These are phyloP conservation scores for Leptogaster cylindrica DNA, from an alignment of 2,888 invertebrate species.

Conservation along the genomic window DNA sequence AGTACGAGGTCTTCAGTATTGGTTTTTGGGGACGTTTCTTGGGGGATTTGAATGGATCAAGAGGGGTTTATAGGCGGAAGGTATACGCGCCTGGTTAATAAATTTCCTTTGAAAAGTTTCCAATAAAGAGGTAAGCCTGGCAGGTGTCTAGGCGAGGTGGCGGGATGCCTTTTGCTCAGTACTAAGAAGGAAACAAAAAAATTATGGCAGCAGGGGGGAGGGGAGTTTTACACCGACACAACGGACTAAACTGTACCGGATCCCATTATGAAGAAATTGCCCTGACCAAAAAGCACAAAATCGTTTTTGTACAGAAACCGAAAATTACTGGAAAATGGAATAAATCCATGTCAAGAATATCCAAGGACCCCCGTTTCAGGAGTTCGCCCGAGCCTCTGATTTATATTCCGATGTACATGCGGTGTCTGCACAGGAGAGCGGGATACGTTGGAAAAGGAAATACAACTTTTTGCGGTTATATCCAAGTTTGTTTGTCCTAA, in stretches of 20 bases:
- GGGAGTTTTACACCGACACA: no score
- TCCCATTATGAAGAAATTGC: conserved; percentile 31
- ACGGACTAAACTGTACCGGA: neutral
- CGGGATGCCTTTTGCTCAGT: conserved; percentile 10
- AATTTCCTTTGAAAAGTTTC: conserved; percentile 41
- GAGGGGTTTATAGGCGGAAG: no score
- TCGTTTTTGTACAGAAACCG: conserved; percentile 21
- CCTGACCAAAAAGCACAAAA: conserved; percentile 26
- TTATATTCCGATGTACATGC: conserved; percentile 15
- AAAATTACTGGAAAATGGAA: conserved; percentile 38
- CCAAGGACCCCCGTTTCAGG: neutral
- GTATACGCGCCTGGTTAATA: conserved; percentile 17
- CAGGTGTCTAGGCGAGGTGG: conserved; percentile 31
- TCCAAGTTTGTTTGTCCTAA: conserved; percentile 37
- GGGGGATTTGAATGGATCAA: no score
- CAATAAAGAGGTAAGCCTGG: conserved; percentile 10
- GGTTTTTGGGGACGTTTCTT: no score
- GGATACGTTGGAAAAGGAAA: conserved; percentile 11
- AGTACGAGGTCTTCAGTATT: no score
- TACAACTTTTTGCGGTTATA: conserved; percentile 39
- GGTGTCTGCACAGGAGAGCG: neutral
- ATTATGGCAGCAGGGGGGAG: neutral
- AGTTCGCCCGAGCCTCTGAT: neutral
- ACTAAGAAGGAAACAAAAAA: conserved; percentile 8
- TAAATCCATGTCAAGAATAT: conserved; percentile 33